phyloP scores from a whole-genome alignment of 2,888 invertebrate species.

The Xestia sexstrigata region DNA sequence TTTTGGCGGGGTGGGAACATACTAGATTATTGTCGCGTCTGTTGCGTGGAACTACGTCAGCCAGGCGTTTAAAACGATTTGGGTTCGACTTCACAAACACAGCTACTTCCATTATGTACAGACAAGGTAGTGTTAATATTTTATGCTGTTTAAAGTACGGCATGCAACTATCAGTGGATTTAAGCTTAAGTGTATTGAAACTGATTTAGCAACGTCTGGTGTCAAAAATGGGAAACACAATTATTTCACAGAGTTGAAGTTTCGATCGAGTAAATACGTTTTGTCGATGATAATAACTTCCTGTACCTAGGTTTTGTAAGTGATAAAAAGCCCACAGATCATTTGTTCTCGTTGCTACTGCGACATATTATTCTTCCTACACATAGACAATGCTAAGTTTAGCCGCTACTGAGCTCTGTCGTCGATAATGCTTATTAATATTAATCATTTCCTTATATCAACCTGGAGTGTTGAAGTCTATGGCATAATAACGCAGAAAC shows the following conservation, averaged over 20 bases:
- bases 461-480: constrained; percentile 23
- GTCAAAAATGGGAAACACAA: background rate
- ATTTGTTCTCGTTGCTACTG: background rate
- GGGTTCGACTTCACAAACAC: no score
- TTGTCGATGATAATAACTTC: background rate
- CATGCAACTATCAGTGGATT: no score
- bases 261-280: background rate
- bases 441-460: constrained; percentile 69
- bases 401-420: constrained; percentile 42
- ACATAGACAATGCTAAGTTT: constrained; percentile 60
- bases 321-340: background rate
- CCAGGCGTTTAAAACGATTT: no score
- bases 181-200: no score
- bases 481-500: constrained; percentile 19
- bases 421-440: constrained; percentile 60
- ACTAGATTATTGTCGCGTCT: no score
- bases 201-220: background rate
- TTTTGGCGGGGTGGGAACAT: no score
- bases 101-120: no score
- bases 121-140: no score
- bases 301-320: background rate
- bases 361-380: constrained; percentile 52
- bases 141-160: no score
- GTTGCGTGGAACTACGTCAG: no score
- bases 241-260: background rate